These are phyloP conservation scores for Carettochelys insculpta DNA, from an alignment of 2,113 vertebrate genomes.

Conservation along the genomic window DNA sequence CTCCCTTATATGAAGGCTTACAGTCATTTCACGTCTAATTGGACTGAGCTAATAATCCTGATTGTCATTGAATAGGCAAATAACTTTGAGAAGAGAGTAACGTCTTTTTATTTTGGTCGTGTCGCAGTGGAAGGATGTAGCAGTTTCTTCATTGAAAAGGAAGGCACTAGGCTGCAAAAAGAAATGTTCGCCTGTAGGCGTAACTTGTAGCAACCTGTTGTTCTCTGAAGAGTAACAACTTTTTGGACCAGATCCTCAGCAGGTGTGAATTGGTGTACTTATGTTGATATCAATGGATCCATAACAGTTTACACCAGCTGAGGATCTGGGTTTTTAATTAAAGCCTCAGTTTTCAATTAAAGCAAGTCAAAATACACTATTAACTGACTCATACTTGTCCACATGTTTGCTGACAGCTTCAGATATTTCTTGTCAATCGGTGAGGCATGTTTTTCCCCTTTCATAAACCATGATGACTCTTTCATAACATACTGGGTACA, in stretches of 20 bases:
- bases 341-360: constrained; percentile 24
- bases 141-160: constrained; percentile 48
- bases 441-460: not conserved
- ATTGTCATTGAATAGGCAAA: constrained; percentile 72
- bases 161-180: constrained; percentile 46
- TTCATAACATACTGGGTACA: not conserved
- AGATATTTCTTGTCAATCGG: not conserved
- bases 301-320: constrained; percentile 34
- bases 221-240: constrained; percentile 56
- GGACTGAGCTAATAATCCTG: constrained; percentile 57
- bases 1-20: constrained; percentile 50
- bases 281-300: constrained; percentile 48
- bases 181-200: constrained; percentile 58
- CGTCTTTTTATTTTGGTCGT: constrained; percentile 49
- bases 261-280: constrained; percentile 62
- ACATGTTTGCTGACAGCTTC: not conserved
- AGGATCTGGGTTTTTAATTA: constrained; percentile 40
- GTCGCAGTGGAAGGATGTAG: constrained; percentile 4
- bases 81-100: constrained; percentile 58
- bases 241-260: constrained; percentile 59
- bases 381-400: not conserved
- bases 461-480: not conserved
- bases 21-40: constrained; percentile 73
- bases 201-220: constrained; percentile 53
- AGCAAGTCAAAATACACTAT: not conserved